Conservation (phyloP, 2,888 invertebrate genomes). For the Zele albiditarsus region DNA sequence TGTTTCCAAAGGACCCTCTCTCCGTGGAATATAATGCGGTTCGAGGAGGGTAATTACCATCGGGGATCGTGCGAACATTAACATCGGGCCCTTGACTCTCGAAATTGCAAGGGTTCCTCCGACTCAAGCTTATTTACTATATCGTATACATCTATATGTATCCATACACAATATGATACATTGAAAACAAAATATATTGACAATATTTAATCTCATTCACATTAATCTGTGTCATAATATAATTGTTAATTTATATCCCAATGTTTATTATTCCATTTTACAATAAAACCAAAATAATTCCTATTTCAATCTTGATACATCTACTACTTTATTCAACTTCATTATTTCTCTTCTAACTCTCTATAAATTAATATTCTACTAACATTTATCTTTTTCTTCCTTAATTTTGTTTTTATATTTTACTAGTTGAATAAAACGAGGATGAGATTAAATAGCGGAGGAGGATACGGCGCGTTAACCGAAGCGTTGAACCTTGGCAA, state of each 20-base stretch:
- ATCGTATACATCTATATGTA: neutral
- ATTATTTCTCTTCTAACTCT: neutral
- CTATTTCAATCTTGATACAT: no score
- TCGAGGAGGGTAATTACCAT: slow-evolving; percentile 35
- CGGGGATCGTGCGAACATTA: slow-evolving; percentile 46
- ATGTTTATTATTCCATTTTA: neutral
- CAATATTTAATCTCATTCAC: neutral
- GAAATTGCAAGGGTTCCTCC: neutral
- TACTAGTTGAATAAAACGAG: neutral
- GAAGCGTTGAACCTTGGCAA: slow-evolving; percentile 31
- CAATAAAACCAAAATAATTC: neutral
- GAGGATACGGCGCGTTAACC: slow-evolving; percentile 28
- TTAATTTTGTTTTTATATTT: neutral
- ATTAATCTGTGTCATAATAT: neutral
- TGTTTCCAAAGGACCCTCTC: slow-evolving; percentile 45
- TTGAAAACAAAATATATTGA: neutral
- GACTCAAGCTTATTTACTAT: neutral
- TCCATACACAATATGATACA: neutral
- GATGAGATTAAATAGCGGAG: neutral
- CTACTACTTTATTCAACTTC: no score
- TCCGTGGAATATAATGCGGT: slow-evolving; percentile 41
- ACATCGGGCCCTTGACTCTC: slow-evolving; percentile 28
- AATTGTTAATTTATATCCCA: no score
- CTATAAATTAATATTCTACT: neutral
- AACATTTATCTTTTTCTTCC: neutral